Percentiles rank a stretch among this genome's conserved stretches.
phyloP scores from a whole-genome alignment of 2,113 vertebrate genomes.

The Engraulis encrasicolus region DNA sequence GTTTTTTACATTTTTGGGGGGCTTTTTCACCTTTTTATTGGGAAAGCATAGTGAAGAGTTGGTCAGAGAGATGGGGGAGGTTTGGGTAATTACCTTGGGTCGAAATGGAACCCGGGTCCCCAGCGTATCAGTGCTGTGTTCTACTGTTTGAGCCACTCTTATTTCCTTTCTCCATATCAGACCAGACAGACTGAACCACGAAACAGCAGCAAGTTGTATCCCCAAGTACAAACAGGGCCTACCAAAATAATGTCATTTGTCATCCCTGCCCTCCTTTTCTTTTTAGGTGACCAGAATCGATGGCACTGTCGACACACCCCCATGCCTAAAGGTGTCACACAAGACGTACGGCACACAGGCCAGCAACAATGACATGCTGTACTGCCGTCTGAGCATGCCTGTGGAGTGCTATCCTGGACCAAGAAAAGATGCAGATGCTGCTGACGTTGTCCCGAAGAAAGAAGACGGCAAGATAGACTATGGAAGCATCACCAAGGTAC shows the following conservation, averaged over 20 bases:
- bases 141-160: too few species aligned
- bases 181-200: too few species aligned
- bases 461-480: constrained; percentile 70
- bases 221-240: neutral
- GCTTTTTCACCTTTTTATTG: too few species aligned
- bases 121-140: too few species aligned
- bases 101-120: too few species aligned
- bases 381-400: constrained; percentile 93
- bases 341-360: constrained; percentile 96
- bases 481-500: constrained; percentile 75
- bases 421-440: constrained; percentile 68
- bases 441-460: constrained; percentile 46
- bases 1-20: too few species aligned
- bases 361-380: constrained; percentile 90
- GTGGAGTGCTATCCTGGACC: constrained; percentile 85
- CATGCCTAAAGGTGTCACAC: constrained; percentile 94
- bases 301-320: constrained; percentile 90
- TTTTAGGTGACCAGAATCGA: constrained; percentile 90
- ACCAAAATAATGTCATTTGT: neutral
- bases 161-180: too few species aligned
- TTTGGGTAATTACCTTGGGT: too few species aligned
- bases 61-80: too few species aligned
- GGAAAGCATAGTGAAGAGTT: too few species aligned
- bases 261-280: neutral
- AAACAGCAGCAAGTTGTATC: neutral